Evolutionary conservation across 35 echinoderm and acorn worm genomes (phyloP).

Genomic region (Patiria miniata): DNA sequence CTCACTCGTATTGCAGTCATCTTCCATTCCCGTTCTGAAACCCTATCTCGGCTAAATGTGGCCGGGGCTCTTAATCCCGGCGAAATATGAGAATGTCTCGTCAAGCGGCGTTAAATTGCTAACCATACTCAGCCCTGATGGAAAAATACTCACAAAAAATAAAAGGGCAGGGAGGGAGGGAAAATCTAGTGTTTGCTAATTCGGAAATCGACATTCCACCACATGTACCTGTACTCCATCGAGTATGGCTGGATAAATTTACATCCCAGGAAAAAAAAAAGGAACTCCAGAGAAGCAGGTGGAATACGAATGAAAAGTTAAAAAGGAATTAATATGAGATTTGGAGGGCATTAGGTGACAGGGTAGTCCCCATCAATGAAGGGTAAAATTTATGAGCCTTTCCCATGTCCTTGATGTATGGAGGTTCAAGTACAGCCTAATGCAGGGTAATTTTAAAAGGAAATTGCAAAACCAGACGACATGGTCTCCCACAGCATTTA

Average conservation of each 20-base stretch:
- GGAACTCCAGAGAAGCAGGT: conserved; percentile 12
- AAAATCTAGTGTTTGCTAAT: conserved; percentile 18
- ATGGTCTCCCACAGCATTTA: no score
- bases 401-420: no score
- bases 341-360: no score
- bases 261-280: background rate
- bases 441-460: no score
- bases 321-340: background rate
- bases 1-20: no score
- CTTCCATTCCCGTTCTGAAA: background rate
- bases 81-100: background rate
- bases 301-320: background rate
- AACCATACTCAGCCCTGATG: background rate
- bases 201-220: conserved; percentile 13
- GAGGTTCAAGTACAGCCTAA: no score
- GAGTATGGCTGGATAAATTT: conserved; percentile 10
- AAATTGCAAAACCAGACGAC: no score
- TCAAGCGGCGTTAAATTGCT: conserved; percentile 19
- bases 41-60: conserved; percentile 1
- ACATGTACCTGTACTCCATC: background rate
- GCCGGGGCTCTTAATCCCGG: background rate
- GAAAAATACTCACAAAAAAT: background rate
- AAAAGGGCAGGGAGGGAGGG: background rate
- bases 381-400: no score
- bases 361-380: no score